Conservation (phyloP, 2,888 invertebrate species). For the Drosophila borborema region DNA sequence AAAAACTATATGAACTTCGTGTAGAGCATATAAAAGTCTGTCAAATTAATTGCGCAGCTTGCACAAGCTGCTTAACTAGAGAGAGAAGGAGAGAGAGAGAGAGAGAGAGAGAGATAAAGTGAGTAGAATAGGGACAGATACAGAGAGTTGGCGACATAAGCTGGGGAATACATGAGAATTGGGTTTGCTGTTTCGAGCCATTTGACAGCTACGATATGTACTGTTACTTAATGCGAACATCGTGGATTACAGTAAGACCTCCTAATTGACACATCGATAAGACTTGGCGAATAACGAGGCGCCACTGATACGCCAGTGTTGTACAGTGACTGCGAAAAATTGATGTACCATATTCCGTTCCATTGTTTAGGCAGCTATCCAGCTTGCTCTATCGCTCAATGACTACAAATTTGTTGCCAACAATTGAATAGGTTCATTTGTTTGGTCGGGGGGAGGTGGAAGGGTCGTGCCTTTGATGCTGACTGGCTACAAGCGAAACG, state of each 20-base stretch:
- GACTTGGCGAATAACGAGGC: constrained; percentile 30
- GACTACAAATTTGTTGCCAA: constrained; percentile 75
- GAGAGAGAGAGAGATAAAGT: neutral
- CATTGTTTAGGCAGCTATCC: constrained; percentile 38
- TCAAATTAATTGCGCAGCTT: constrained; percentile 19
- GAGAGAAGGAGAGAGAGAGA: no score
- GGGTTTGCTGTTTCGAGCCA: constrained; percentile 30
- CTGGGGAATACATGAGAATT: constrained; percentile 18
- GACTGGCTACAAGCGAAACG: constrained; percentile 31
- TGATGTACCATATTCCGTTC: constrained; percentile 25
- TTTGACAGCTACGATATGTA: constrained; percentile 49
- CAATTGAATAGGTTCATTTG: constrained; percentile 75
- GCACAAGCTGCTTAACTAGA: constrained; percentile 2
- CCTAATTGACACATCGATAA: constrained; percentile 75
- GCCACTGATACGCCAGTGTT: constrained; percentile 31
- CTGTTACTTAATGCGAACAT: constrained; percentile 52
- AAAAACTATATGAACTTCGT: neutral
- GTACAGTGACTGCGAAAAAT: constrained; percentile 2
- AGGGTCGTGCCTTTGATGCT: constrained; percentile 66
- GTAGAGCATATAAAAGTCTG: neutral
- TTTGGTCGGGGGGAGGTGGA: constrained; percentile 5
- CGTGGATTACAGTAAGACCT: constrained; percentile 68
- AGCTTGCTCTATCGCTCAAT: constrained; percentile 55
- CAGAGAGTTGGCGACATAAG: constrained; percentile 5
- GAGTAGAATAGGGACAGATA: neutral